phyloP scores from a whole-genome alignment of 2,888 invertebrate genomes.

The Cordilura impudica region DNA sequence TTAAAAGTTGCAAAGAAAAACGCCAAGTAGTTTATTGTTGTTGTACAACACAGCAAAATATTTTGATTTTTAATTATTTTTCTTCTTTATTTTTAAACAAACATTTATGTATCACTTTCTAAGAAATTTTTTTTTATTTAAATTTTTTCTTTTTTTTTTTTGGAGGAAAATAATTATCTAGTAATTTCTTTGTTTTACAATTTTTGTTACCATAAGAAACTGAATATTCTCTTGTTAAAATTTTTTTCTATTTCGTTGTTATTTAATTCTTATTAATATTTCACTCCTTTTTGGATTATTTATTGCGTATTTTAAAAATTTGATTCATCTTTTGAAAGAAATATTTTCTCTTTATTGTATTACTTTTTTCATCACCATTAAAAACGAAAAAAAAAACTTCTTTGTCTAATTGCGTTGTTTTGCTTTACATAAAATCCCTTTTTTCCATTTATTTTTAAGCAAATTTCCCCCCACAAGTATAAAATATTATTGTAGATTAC shows the following conservation, averaged over 20 bases:
- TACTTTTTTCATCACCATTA: conserved; percentile 14
- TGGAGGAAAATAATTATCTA: too few species aligned
- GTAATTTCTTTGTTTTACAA: background rate
- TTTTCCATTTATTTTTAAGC: background rate
- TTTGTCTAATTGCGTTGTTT: conserved; percentile 63
- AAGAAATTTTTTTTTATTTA: conserved; percentile 6
- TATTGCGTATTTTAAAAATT: background rate
- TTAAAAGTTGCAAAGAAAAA: background rate
- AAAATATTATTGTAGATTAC: background rate
- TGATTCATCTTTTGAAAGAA: background rate
- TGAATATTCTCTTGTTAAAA: background rate
- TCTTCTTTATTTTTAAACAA: background rate
- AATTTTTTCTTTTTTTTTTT: conserved; percentile 11
- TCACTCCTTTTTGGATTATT: background rate
- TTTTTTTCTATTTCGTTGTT: background rate
- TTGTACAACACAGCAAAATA: conserved; percentile 62
- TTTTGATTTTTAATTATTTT: conserved; percentile 50
- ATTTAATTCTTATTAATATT: background rate
- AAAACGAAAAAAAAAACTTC: conserved; percentile 19
- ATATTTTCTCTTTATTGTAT: conserved; percentile 23
- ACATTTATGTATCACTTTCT: conserved; percentile 6
- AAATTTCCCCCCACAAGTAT: background rate
- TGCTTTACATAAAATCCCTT: conserved; percentile 41
- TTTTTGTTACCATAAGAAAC: background rate
- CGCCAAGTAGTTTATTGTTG: conserved; percentile 38